phyloP scores from a whole-genome alignment of 2,888 invertebrate genomes.

The Phortica magna region DNA sequence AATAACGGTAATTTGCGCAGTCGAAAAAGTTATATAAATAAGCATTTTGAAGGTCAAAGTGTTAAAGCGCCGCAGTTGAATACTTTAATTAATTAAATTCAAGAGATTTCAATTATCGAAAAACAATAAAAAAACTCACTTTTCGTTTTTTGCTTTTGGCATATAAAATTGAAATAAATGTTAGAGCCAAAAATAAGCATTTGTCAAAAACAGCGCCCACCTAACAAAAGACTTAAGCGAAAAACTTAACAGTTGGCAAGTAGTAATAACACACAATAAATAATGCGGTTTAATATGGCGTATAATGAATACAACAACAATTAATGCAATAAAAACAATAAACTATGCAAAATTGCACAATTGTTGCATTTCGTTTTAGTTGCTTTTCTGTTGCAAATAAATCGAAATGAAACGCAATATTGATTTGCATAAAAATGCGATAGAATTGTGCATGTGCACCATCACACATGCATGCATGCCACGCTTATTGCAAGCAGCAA shows the following conservation, averaged over 20 bases:
- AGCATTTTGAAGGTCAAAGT: constrained; percentile 58
- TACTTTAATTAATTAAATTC: background rate
- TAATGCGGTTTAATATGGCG: background rate
- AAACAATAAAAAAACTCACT: constrained; percentile 8
- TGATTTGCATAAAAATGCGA: constrained; percentile 55
- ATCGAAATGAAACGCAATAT: background rate
- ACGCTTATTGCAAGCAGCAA: background rate
- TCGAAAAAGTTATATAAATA: constrained; percentile 5
- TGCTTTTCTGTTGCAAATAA: background rate
- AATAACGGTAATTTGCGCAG: background rate
- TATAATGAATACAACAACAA: constrained; percentile 14
- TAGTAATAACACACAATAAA: background rate
- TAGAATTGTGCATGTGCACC: constrained; percentile 33
- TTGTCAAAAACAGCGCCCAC: constrained; percentile 5
- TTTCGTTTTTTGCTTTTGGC: constrained; percentile 12
- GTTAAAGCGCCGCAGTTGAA: constrained; percentile 3
- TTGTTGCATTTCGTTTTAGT: constrained; percentile 36
- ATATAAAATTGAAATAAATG: background rate
- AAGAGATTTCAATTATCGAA: background rate
- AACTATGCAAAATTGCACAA: constrained; percentile 50
- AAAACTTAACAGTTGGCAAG: constrained; percentile 44
- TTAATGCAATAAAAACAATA: constrained; percentile 22
- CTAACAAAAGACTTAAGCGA: constrained; percentile 51
- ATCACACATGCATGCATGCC: background rate
- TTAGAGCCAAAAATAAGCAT: constrained; percentile 6